Evolutionary conservation across 2,113 vertebrate genomes (phyloP).

Genomic region (Neolamprologus kungweensis): DNA sequence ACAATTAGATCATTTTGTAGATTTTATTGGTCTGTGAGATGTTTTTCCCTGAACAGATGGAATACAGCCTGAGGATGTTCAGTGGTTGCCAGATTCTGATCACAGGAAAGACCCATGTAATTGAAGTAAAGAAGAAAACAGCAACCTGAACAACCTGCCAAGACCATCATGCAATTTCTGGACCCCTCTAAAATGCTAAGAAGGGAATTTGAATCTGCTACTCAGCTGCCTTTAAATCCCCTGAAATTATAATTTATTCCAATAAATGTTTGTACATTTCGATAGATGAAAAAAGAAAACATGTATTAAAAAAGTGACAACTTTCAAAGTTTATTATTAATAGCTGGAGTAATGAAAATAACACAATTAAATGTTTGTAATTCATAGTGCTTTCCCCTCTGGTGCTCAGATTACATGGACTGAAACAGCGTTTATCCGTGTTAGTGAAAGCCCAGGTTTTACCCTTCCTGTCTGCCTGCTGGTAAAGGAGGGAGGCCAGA

Average conservation of each 20-base stretch:
- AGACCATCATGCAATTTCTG: constrained; percentile 75
- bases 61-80: constrained; percentile 35
- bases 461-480: constrained; percentile 56
- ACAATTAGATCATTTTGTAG: background rate
- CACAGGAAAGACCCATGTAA: constrained; percentile 58
- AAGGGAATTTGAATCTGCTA: constrained; percentile 66
- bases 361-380: constrained; percentile 47
- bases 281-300: background rate
- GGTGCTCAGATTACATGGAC: constrained; percentile 39
- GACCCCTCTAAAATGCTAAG: constrained; percentile 70
- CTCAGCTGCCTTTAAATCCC: constrained; percentile 23
- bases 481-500: constrained; percentile 34
- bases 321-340: constrained; percentile 39
- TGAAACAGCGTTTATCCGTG: constrained; percentile 44
- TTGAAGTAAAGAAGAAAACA: constrained; percentile 64
- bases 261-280: background rate
- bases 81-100: constrained; percentile 44
- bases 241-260: background rate
- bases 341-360: background rate
- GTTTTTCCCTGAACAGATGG: background rate
- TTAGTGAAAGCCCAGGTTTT: constrained; percentile 30
- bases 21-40: background rate
- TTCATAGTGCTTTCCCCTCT: constrained; percentile 23
- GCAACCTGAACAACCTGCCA: constrained; percentile 60
- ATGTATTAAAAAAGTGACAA: background rate